Percentiles rank a stretch among this genome's conserved stretches.
phyloP scores from a whole-genome alignment of 2,113 vertebrate genomes.

The Piaya cayana region DNA sequence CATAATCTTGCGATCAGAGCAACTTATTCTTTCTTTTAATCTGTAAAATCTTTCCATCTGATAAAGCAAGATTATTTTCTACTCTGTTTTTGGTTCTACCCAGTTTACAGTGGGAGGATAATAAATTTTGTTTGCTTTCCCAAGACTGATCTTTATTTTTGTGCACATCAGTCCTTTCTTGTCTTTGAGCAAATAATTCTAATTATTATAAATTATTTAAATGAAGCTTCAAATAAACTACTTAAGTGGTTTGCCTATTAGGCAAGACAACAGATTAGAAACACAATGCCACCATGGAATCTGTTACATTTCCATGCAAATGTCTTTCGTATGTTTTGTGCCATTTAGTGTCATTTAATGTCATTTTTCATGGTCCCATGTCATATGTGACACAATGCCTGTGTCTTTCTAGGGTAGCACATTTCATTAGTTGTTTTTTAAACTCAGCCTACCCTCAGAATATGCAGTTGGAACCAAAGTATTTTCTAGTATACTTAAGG shows the following conservation, averaged over 20 bases:
- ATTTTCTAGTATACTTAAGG: background rate
- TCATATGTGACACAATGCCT: background rate
- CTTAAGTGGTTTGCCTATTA: slow-evolving; percentile 54
- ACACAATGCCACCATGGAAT: slow-evolving; percentile 9
- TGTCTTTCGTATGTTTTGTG: slow-evolving; percentile 59
- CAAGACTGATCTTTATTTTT: background rate
- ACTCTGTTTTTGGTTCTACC: background rate
- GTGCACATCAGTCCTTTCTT: background rate
- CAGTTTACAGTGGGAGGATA: background rate
- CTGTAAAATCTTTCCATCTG: background rate
- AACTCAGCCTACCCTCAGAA: slow-evolving; percentile 2
- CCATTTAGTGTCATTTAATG: slow-evolving; percentile 39
- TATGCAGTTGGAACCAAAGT: background rate
- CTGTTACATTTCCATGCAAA: slow-evolving; percentile 39
- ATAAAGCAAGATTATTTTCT: background rate
- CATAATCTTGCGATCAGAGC: background rate
- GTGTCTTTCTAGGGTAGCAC: background rate
- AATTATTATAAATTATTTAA: slow-evolving; percentile 61
- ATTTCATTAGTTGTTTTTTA: slow-evolving; percentile 11
- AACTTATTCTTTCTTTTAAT: background rate
- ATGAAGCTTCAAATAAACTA: slow-evolving; percentile 53
- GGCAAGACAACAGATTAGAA: slow-evolving; percentile 39
- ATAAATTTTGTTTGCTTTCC: background rate
- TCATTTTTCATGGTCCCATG: slow-evolving; percentile 26
- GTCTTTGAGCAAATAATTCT: slow-evolving; percentile 26